Evolutionary conservation across 2,888 invertebrate species (phyloP).

Genomic region (Cephus spinipes): DNA sequence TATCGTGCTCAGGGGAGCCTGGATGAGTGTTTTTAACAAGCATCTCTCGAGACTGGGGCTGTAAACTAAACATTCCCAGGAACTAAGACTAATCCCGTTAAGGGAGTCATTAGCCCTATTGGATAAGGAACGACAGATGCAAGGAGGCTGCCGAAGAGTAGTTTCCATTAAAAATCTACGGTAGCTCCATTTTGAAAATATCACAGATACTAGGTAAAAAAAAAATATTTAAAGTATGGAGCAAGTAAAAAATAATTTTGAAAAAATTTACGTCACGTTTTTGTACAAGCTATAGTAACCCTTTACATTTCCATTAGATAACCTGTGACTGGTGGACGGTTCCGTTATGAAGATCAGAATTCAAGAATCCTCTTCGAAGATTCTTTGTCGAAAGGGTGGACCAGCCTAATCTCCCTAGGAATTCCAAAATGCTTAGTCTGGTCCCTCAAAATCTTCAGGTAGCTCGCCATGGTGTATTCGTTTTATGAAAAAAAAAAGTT

Average conservation of each 20-base stretch:
- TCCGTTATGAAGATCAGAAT: neutral
- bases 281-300: neutral
- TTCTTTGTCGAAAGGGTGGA: slow-evolving; percentile 15
- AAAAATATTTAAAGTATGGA: neutral
- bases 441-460: slow-evolving; percentile 16
- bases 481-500: neutral
- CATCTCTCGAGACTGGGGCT: neutral
- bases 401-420: slow-evolving; percentile 40
- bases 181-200: neutral
- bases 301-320: neutral
- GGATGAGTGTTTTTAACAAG: neutral
- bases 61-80: slow-evolving; percentile 4
- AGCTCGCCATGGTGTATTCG: neutral
- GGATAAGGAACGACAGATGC: neutral
- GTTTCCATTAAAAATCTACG: neutral
- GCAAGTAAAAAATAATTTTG: neutral
- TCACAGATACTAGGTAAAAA: neutral
- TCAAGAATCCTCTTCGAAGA: neutral
- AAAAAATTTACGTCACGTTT: neutral
- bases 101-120: neutral
- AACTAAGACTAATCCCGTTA: slow-evolving; percentile 1
- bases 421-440: slow-evolving; percentile 22
- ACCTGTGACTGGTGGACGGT: neutral
- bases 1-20: neutral
- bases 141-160: neutral